These are phyloP conservation scores for Trachops cirrhosus DNA, from an alignment of 2,797 vertebrate species.

Conservation along the genomic window DNA sequence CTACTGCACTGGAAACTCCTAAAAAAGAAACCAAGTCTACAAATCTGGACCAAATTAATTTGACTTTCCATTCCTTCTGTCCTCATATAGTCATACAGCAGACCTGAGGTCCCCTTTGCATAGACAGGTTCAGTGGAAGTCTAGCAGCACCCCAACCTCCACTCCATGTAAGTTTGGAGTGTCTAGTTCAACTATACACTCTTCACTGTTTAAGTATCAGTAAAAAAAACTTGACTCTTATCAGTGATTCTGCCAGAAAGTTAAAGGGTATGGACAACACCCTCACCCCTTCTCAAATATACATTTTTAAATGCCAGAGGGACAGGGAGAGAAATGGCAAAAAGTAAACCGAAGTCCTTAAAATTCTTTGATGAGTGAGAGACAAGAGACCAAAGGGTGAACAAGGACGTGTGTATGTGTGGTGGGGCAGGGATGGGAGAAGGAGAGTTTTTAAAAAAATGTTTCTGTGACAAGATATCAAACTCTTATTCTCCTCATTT, in stretches of 20 bases:
- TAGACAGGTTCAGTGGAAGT: not conserved
- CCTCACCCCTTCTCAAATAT: fast-evolving
- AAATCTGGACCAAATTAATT: not conserved
- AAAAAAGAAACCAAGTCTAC: not conserved
- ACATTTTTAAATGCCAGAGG: not conserved
- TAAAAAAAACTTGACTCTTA: not conserved
- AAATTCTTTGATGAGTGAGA: not conserved
- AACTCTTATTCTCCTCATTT: slow-evolving; percentile 25
- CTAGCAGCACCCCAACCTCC: not conserved
- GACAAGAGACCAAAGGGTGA: not conserved
- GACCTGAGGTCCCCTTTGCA: not conserved
- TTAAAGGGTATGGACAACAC: too few relatives aligned
- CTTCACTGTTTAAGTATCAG: not conserved
- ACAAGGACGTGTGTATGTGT: not conserved
- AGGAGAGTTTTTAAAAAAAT: not conserved
- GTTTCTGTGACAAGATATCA: not conserved
- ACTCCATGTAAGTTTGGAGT: not conserved
- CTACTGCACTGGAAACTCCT: not conserved
- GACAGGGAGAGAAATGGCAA: not conserved
- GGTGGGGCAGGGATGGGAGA: not conserved
- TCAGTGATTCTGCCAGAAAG: not conserved
- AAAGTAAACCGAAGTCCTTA: not conserved
- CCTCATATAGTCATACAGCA: not conserved
- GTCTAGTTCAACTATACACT: not conserved
- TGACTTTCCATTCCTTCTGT: not conserved